Percentiles rank a stretch among this genome's conserved stretches.
phyloP scores from a whole-genome alignment of 2,888 invertebrate genomes.

The Lasioglossum lativentre region DNA sequence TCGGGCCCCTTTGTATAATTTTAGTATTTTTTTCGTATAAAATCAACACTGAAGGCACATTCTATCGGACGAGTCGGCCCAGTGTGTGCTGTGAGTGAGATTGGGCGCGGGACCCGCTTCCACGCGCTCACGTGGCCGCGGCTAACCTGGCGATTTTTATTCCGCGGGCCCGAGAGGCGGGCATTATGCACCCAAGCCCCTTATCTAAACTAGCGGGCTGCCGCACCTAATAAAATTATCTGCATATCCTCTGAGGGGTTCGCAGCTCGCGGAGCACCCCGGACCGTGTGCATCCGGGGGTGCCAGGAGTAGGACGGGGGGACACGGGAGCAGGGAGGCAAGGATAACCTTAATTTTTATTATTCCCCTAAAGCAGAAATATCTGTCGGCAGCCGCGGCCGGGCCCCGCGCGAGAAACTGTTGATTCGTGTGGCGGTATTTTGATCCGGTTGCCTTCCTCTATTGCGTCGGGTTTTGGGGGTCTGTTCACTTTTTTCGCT shows the following conservation, averaged over 20 bases:
- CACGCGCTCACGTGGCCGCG: slow-evolving; percentile 77
- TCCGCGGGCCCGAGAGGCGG: slow-evolving; percentile 70
- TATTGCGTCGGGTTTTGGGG: slow-evolving; percentile 92
- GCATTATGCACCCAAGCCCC: slow-evolving; percentile 81
- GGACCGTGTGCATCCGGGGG: slow-evolving; percentile 30
- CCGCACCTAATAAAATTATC: slow-evolving; percentile 68
- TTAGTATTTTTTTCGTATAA: slow-evolving; percentile 93
- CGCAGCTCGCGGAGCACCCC: slow-evolving; percentile 48
- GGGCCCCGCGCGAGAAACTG: slow-evolving; percentile 84
- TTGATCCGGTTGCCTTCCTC: slow-evolving; percentile 86
- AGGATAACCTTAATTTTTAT: slow-evolving; percentile 61
- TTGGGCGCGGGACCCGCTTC: slow-evolving; percentile 84
- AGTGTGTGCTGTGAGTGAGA: slow-evolving; percentile 90
- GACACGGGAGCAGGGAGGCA: slow-evolving; percentile 37
- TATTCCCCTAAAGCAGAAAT: slow-evolving; percentile 64
- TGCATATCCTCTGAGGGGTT: slow-evolving; percentile 62
- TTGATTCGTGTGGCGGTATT: slow-evolving; percentile 84
- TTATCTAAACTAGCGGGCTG: slow-evolving; percentile 64
- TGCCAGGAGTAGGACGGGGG: slow-evolving; percentile 25
- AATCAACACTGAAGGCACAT: slow-evolving; percentile 97
- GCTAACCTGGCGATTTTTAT: slow-evolving; percentile 72
- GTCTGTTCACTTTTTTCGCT: slow-evolving; percentile 85
- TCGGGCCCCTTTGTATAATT: slow-evolving; percentile 94
- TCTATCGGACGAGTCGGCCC: slow-evolving; percentile 97
- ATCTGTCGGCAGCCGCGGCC: slow-evolving; percentile 80